These are phyloP conservation scores for Agrilus planipennis DNA, from an alignment of 1,140 invertebrate genomes.

Conservation along the genomic window DNA sequence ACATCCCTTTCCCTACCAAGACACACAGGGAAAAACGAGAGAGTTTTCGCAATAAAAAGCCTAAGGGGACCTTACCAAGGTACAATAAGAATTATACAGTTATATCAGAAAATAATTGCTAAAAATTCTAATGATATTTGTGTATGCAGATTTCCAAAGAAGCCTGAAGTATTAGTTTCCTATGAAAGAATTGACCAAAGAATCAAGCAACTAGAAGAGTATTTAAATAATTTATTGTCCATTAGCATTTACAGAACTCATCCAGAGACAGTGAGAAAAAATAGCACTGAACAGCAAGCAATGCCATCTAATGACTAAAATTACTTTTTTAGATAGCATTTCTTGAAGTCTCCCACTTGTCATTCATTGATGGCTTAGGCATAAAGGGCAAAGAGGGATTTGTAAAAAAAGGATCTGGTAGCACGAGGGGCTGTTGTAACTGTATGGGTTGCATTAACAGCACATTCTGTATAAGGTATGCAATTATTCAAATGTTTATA, in stretches of 20 bases:
- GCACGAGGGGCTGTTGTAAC: slow-evolving; percentile 60
- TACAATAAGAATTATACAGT: slow-evolving; percentile 21
- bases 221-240: slow-evolving; percentile 72
- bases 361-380: slow-evolving; percentile 77
- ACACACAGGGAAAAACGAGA: slow-evolving; percentile 64
- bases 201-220: slow-evolving; percentile 71
- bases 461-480: slow-evolving; percentile 55
- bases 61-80: slow-evolving; percentile 55
- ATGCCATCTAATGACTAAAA: no score
- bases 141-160: slow-evolving; percentile 54
- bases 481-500: background rate
- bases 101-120: slow-evolving; percentile 7
- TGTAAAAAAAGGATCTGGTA: slow-evolving; percentile 78
- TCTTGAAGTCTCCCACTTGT: slow-evolving; percentile 79
- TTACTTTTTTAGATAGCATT: slow-evolving; percentile 72
- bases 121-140: slow-evolving; percentile 11
- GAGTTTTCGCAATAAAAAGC: slow-evolving; percentile 54
- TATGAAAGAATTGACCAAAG: slow-evolving; percentile 60
- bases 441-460: slow-evolving; percentile 55
- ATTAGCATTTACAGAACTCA: slow-evolving; percentile 79
- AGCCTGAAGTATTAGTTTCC: slow-evolving; percentile 68
- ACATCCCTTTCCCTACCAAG: slow-evolving; percentile 70
- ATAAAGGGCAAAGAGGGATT: slow-evolving; percentile 80
- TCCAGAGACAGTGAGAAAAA: slow-evolving; percentile 79
- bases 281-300: no score